phyloP scores from a whole-genome alignment of 2,888 invertebrate genomes.

The Phalera bucephala region DNA sequence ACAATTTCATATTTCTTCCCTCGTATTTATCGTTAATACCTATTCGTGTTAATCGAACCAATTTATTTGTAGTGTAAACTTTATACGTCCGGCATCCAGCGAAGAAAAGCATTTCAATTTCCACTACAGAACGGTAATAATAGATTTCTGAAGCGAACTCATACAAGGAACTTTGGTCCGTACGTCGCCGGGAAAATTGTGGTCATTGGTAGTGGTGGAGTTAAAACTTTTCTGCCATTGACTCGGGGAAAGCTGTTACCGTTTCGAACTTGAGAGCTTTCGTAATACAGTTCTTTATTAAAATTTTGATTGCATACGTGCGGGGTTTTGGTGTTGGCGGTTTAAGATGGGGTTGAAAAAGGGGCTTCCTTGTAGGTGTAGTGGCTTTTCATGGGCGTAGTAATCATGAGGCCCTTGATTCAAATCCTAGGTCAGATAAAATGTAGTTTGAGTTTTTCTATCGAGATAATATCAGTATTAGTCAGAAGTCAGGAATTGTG shows the following conservation, averaged over 20 bases:
- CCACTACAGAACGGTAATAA: slow-evolving; percentile 25
- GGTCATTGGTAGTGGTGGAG: slow-evolving; percentile 21
- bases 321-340: too few relatives aligned
- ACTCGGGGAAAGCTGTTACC: slow-evolving; percentile 21
- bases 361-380: too few relatives aligned
- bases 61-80: slow-evolving; percentile 5
- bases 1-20: too few relatives aligned
- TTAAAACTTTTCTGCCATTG: slow-evolving; percentile 25
- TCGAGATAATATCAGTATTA: too few relatives aligned
- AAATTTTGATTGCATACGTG: slow-evolving; percentile 19
- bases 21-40: too few relatives aligned
- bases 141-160: slow-evolving; percentile 25
- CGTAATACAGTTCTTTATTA: slow-evolving; percentile 20
- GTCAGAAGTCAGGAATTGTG: too few relatives aligned
- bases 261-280: slow-evolving; percentile 15
- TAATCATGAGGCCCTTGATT: too few relatives aligned
- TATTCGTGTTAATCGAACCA: slow-evolving; percentile 6
- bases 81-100: slow-evolving; percentile 8
- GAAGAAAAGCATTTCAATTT: slow-evolving; percentile 25
- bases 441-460: too few relatives aligned
- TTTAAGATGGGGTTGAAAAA: too few relatives aligned
- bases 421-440: too few relatives aligned
- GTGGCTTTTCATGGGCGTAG: too few relatives aligned
- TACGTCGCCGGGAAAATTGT: slow-evolving; percentile 24
- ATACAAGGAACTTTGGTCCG: slow-evolving; percentile 17